Conservation (phyloP, 2,888 invertebrate genomes). For the Cyclophora albipunctata region DNA sequence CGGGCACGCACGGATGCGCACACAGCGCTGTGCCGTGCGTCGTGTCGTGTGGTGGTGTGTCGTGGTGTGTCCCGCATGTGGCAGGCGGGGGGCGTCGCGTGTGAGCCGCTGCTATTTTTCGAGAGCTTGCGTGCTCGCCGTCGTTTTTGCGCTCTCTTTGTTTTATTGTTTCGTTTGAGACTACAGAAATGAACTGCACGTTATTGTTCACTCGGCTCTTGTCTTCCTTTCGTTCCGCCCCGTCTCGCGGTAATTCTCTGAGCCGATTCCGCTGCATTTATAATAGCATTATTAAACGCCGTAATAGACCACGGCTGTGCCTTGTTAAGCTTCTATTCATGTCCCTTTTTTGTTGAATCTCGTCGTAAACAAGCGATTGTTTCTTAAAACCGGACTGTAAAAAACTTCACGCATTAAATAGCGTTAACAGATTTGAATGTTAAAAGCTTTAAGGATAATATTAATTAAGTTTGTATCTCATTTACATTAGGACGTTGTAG, state of each 20-base stretch:
- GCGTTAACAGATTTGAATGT: conserved; percentile 33
- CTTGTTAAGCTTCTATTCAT: conserved; percentile 49
- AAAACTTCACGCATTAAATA: conserved; percentile 30
- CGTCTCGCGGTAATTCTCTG: conserved; percentile 35
- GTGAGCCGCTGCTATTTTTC: conserved; percentile 55
- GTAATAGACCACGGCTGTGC: conserved; percentile 41
- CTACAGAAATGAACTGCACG: conserved; percentile 57
- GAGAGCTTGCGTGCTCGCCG: conserved; percentile 57
- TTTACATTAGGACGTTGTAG: conserved; percentile 63
- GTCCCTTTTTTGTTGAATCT: conserved; percentile 32
- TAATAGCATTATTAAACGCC: conserved; percentile 44
- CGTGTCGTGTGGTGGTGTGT: conserved; percentile 25
- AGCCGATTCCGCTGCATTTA: conserved; percentile 34
- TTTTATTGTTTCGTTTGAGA: conserved; percentile 60
- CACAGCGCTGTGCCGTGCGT: conserved; percentile 27
- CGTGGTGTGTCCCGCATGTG: conserved; percentile 40
- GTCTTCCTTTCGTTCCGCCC: conserved; percentile 30
- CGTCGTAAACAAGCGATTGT: conserved; percentile 37
- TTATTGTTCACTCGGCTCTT: conserved; percentile 56
- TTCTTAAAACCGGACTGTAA: conserved; percentile 26
- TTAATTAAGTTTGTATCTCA: conserved; percentile 37
- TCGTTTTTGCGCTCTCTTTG: conserved; percentile 60
- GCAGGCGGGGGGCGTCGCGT: conserved; percentile 39
- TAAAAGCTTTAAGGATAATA: conserved; percentile 39
- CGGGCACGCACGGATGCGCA: conserved; percentile 55